Evolutionary conservation across 2,797 vertebrate genomes (phyloP), one percentile per base, ranked within the genome.

Genomic region (Enteromius unitaeniatus): DNA sequence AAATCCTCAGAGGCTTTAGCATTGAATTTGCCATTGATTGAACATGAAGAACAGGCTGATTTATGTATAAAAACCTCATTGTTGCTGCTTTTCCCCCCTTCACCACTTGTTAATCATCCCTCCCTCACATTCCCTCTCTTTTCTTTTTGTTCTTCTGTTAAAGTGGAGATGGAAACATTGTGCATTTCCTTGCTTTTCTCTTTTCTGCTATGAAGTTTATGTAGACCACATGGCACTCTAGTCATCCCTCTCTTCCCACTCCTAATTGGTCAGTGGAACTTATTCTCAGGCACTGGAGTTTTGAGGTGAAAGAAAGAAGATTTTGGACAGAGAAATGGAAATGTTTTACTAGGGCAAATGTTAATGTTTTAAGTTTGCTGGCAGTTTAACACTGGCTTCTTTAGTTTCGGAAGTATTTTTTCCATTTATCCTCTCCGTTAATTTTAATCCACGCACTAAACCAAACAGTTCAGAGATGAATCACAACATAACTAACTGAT

Each of bases 221-320:
- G 74, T 84, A 87, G 86, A 86, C 84, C 87, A 88, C 88, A 88
- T 83, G 79, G 84, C 42, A 84, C 76, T 84, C 76, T 60, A 88
- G 80, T 85, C 87, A 88, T 87, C 75, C 86, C 60, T 88, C 79
- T 87, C 76, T 84, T 67, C 73, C 77, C 79, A 74, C 79, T 87
- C 85, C 74, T 85, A 81, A 85, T 86, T 69, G 84, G 47, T 55
- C 81, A 85, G 21, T 87, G 87, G 86, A 88, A 86, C 86, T 60
- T 87, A 31, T 89, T 86, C 74, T 74, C 78, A 88, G 58, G 69
- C 65, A 31, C 75, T 80, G 79, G 65, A 87, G 79, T 83, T 84
- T 84, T 86, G 67, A 75, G 76, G 53, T 84, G 79, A 88, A 88
- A 76, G 74, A 85, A 60, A 65, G 47, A 79, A 58, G 42, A 62